Evolutionary conservation across 2,797 vertebrate genomes (phyloP), one percentile per base, ranked within the genome.

Genomic region (Pseudochaenichthys georgianus): DNA sequence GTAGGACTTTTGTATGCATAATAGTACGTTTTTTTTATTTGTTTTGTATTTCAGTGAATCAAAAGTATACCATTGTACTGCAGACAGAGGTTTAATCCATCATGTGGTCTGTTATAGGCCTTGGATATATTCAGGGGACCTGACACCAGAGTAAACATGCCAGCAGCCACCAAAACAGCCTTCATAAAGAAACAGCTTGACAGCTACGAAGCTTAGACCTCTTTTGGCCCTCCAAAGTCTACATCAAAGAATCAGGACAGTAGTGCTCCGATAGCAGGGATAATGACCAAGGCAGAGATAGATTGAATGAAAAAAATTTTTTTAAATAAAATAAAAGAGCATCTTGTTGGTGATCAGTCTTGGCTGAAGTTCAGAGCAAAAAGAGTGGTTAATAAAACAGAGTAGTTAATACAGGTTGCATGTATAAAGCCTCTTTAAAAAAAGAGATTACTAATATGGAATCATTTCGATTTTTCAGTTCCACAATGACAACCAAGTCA

Each of bases 101-200:
- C 74, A 75, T 70, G 76, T 54, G 64, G 45, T 15, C 43, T 58
- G 43, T 62, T 72, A 62, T 3, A 47, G 43, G 38, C 50, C 42
- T 45, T 17, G 23, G 31, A 61, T 65, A 65, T 72, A 53, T 34
- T 75, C 61, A 64, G 5, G 63, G 61, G 68, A 65, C 70, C 60
- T 11, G 73, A 86, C 77, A 82, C 67, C 31, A 53, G 57, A 4
- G 19, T 82, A 77, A 87, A 83, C 79, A 85, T 78, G 51, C 67
- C 57, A 19, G 55, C 62, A 70, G 81, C 59, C 78, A 80, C 58
- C 67, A 72, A 75, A 83, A 66, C 61, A 62, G 72, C 74, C 71
- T 81, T 78, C 64, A 82, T 83, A 87, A 87, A 81, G 64, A 80
- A 87, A 77, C 85, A 53, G 81, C 81, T 84, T 65, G 80, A 70